A percentile compares a stretch with the other conserved stretches of the same genome.
Conservation (phyloP, 2,113 vertebrate species). For the Dromas ardeola region DNA sequence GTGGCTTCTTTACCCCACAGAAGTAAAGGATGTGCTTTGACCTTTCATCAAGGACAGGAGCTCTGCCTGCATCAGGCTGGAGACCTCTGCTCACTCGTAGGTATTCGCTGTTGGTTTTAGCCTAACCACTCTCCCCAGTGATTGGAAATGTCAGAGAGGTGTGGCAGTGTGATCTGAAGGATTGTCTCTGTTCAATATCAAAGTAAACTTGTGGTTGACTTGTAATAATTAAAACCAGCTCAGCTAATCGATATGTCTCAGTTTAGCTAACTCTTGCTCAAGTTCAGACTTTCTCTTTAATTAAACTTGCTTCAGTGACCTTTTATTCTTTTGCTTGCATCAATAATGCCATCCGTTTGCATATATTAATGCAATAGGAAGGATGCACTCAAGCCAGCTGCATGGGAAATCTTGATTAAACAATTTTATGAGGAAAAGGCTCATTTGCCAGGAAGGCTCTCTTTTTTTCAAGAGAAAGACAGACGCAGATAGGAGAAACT, state of each 20-base stretch:
- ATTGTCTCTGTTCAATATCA: background rate
- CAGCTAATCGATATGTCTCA: background rate
- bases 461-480: background rate
- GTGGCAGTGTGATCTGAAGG: background rate
- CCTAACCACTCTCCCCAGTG: background rate
- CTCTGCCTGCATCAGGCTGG: background rate
- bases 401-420: background rate
- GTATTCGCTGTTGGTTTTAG: background rate
- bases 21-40: background rate
- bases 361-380: background rate
- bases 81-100: background rate
- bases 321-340: slow-evolving; percentile 15
- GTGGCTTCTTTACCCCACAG: background rate
- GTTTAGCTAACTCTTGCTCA: background rate
- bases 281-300: slow-evolving; percentile 16
- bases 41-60: background rate
- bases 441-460: background rate
- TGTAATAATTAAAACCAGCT: slow-evolving; percentile 24
- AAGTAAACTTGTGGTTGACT: background rate
- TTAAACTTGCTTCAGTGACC: slow-evolving; percentile 27
- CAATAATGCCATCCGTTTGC: background rate
- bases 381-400: background rate
- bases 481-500: background rate
- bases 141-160: background rate
- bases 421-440: background rate